phyloP scores from a whole-genome alignment of 2,113 vertebrate species.

The Psilopogon haemacephalus region DNA sequence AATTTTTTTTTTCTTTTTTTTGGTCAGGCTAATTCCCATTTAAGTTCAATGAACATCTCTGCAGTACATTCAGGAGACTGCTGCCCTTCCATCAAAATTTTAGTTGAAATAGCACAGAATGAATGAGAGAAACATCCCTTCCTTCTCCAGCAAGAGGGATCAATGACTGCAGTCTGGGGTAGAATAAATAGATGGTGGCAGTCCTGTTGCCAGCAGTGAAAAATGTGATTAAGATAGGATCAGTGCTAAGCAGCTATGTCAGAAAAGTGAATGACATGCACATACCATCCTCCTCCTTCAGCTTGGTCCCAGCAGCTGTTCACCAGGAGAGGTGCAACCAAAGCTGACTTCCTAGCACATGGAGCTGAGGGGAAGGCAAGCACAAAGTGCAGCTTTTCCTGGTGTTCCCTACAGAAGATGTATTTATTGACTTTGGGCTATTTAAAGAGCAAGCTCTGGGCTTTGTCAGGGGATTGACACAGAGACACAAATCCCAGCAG shows the following conservation, averaged over 20 bases:
- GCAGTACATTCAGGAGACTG: background rate
- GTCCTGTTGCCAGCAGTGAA: background rate
- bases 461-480: background rate
- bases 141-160: background rate
- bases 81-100: background rate
- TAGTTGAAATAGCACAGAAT: background rate
- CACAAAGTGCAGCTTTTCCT: background rate
- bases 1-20: constrained; percentile 9
- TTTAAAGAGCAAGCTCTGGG: background rate
- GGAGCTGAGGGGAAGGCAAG: background rate
- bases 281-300: background rate
- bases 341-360: background rate
- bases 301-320: background rate
- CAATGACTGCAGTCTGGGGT: background rate
- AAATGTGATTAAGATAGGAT: background rate
- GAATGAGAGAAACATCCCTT: background rate
- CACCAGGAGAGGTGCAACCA: background rate
- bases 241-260: background rate
- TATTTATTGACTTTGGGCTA: background rate
- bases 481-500: background rate
- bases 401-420: background rate
- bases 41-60: background rate
- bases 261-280: background rate
- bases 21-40: constrained; percentile 6
- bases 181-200: background rate